Percentiles rank a stretch among this genome's conserved stretches.
Conservation (phyloP, 2,113 vertebrate genomes). For the Rynchops niger region DNA sequence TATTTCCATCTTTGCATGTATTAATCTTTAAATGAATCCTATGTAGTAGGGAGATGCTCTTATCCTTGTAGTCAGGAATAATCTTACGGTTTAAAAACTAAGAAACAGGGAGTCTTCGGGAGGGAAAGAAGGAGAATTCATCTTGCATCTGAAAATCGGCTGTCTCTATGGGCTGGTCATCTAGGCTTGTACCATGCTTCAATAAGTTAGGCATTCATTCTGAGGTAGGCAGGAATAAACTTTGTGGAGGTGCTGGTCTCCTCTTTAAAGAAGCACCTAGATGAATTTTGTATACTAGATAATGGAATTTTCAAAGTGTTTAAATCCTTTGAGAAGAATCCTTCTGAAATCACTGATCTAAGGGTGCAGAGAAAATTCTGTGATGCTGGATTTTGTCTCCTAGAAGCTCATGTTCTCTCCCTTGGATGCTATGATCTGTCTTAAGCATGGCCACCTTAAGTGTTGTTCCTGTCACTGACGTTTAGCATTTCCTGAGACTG, state of each 20-base stretch:
- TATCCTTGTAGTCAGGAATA: not conserved
- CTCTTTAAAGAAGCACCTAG: not conserved
- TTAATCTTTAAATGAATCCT: not conserved
- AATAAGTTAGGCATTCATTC: not conserved
- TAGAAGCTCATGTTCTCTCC: not conserved
- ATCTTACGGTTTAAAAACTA: not conserved
- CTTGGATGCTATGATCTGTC: not conserved
- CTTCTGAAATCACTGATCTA: not conserved
- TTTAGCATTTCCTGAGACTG: slow-evolving; percentile 28
- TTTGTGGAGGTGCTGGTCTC: not conserved
- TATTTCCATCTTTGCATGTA: not conserved
- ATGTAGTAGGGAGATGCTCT: not conserved
- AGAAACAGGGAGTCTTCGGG: not conserved
- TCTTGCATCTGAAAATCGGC: not conserved
- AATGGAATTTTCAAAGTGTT: not conserved
- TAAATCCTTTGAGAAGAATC: not conserved
- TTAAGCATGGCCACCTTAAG: not conserved
- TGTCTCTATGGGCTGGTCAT: not conserved
- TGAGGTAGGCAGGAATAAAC: not conserved
- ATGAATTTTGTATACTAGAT: not conserved
- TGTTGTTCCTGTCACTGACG: not conserved
- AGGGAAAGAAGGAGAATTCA: not conserved
- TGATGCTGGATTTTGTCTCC: not conserved
- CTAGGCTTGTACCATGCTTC: not conserved
- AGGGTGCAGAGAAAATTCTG: not conserved